Evolutionary conservation across 2,113 vertebrate species (phyloP).

Genomic region (Rhinolophus ferrumequinum): DNA sequence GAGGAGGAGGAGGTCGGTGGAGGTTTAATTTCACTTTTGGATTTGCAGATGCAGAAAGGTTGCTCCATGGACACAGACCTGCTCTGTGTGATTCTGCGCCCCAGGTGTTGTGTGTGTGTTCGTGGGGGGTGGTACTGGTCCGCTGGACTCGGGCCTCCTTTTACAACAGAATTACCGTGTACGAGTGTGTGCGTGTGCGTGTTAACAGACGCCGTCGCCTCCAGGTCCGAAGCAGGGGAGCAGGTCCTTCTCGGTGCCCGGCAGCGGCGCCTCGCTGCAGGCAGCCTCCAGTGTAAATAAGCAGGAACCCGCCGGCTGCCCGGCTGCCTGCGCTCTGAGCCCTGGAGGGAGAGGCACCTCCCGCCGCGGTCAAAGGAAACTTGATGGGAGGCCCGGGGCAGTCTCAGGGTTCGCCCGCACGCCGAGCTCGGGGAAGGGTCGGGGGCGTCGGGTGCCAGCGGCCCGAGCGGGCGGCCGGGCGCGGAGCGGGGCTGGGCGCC

Average conservation of each 20-base stretch:
- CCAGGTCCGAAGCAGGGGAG: conserved; percentile 53
- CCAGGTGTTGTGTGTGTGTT: conserved; percentile 61
- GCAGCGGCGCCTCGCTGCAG: conserved; percentile 3
- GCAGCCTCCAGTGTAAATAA: conserved; percentile 28
- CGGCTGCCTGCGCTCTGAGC: conserved; percentile 11
- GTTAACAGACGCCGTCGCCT: conserved; percentile 51
- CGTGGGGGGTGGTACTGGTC: conserved; percentile 44
- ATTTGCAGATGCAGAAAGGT: conserved; percentile 80
- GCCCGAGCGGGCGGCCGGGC: background rate
- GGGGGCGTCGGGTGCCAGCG: conserved; percentile 20
- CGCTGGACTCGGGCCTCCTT: conserved; percentile 63
- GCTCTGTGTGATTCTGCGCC: conserved; percentile 65
- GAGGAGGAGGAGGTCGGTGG: conserved; percentile 78
- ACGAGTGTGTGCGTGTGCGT: background rate
- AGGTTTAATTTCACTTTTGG: conserved; percentile 89
- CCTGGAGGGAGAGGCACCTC: background rate
- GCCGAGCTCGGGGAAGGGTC: background rate
- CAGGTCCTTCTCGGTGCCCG: background rate
- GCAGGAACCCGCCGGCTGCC: conserved; percentile 11
- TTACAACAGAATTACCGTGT: conserved; percentile 49
- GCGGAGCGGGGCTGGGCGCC: background rate
- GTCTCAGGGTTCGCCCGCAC: background rate
- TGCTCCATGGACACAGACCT: conserved; percentile 67
- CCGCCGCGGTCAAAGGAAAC: conserved; percentile 21
- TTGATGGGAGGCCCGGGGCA: background rate